Conservation (phyloP, 1,140 invertebrate genomes). For the Ceratosolen solmsi region DNA sequence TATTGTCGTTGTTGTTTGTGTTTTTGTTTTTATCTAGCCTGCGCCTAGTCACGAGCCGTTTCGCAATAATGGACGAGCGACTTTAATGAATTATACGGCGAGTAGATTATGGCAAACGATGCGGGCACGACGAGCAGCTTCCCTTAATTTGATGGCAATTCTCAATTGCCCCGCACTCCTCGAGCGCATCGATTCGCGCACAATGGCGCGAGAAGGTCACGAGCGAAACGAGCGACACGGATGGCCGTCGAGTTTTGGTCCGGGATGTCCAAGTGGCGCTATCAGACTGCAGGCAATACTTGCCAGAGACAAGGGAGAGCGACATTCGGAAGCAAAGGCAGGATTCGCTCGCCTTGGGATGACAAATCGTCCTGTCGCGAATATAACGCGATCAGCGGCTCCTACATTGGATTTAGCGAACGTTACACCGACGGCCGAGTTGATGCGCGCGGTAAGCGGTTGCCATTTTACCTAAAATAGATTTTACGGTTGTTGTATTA, state of each 20-base stretch:
- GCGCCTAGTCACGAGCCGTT: too few species aligned
- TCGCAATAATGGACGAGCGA: too few species aligned
- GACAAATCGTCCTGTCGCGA: constrained; percentile 24
- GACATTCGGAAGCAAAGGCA: neutral
- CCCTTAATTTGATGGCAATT: constrained; percentile 29
- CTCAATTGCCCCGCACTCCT: neutral
- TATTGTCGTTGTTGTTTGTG: too few species aligned
- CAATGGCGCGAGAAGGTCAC: too few species aligned
- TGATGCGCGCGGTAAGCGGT: neutral
- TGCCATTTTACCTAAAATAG: neutral
- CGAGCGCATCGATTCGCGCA: neutral
- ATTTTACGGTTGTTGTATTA: neutral
- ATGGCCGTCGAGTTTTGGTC: too few species aligned
- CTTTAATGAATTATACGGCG: neutral
- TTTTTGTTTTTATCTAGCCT: too few species aligned
- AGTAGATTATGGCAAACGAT: neutral
- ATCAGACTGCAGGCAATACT: constrained; percentile 19
- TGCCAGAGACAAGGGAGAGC: constrained; percentile 30
- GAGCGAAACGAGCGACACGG: too few species aligned
- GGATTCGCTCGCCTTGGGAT: constrained; percentile 21
- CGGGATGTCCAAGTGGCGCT: neutral
- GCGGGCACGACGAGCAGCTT: neutral
- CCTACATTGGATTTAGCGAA: neutral
- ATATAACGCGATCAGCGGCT: neutral
- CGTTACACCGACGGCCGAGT: neutral